Conservation (phyloP, 2,113 vertebrate species). For the Rafetus swinhoei region DNA sequence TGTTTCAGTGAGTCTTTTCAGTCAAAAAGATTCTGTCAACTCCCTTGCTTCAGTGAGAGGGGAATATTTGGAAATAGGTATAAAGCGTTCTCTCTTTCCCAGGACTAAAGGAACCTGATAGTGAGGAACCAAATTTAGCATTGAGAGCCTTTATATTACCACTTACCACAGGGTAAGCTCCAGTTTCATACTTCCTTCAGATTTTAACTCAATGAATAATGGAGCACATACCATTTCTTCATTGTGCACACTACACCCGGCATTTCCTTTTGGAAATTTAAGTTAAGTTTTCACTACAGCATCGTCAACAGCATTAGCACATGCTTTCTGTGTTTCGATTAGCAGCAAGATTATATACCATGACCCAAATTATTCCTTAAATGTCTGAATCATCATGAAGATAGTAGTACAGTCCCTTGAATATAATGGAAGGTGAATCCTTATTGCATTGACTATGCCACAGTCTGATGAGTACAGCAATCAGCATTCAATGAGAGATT, state of each 20-base stretch:
- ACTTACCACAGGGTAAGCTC: background rate
- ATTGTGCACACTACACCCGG: background rate
- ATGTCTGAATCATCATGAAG: background rate
- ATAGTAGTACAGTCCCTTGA: background rate
- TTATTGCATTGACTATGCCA: background rate
- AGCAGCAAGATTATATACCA: background rate
- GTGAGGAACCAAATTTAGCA: background rate
- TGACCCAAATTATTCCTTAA: background rate
- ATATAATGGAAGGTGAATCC: background rate
- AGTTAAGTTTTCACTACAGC: background rate
- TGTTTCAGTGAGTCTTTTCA: slow-evolving; percentile 1
- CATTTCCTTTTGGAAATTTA: background rate
- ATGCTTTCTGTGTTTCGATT: background rate
- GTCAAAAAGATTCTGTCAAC: background rate
- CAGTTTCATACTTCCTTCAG: background rate
- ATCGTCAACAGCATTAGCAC: background rate
- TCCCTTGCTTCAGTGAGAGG: background rate
- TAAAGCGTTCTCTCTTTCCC: background rate
- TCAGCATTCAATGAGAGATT: background rate
- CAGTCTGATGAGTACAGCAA: background rate
- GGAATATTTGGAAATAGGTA: background rate
- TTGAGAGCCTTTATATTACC: background rate
- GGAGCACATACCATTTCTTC: background rate
- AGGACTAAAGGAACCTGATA: background rate
- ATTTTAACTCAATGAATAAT: background rate